These are phyloP conservation scores for Hyla sarda DNA, from an alignment of 2,113 vertebrate genomes.

Conservation along the genomic window DNA sequence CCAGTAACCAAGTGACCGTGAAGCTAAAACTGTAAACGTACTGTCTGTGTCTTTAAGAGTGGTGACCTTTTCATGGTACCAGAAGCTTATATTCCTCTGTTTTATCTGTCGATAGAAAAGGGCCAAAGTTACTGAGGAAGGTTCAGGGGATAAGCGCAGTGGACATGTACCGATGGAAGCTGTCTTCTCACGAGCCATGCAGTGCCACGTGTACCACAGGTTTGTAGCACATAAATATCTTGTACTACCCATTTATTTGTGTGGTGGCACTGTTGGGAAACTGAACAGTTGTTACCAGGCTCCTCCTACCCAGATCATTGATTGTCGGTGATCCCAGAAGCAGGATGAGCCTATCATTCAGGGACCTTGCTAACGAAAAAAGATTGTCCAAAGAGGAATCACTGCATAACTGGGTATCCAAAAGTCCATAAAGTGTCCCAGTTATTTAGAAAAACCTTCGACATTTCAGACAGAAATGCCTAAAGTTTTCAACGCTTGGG, in stretches of 20 bases:
- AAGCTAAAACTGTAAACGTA: background rate
- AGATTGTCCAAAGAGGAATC: no score
- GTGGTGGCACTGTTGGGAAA: background rate
- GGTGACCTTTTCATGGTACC: no score
- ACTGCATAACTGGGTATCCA: no score
- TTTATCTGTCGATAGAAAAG: slow-evolving; percentile 76
- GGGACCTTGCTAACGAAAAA: no score
- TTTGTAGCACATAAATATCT: slow-evolving; percentile 61
- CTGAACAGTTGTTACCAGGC: background rate
- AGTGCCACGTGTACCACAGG: slow-evolving; percentile 96
- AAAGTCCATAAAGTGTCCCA: no score
- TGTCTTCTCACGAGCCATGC: slow-evolving; percentile 96
- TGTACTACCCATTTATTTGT: background rate
- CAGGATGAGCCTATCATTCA: no score
- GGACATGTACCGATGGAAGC: slow-evolving; percentile 98
- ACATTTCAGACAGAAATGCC: no score
- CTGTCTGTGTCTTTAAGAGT: background rate
- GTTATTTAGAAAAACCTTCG: no score
- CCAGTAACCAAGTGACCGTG: background rate
- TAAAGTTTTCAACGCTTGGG: no score
- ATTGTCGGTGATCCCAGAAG: no score
- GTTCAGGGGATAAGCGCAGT: slow-evolving; percentile 90
- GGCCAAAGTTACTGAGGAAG: slow-evolving; percentile 87
- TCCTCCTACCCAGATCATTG: no score
- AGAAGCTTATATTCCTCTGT: background rate